Evolutionary conservation across 2,797 vertebrate genomes (phyloP), one percentile per base, ranked within the genome.

Genomic region (Molossus alvarezi): DNA sequence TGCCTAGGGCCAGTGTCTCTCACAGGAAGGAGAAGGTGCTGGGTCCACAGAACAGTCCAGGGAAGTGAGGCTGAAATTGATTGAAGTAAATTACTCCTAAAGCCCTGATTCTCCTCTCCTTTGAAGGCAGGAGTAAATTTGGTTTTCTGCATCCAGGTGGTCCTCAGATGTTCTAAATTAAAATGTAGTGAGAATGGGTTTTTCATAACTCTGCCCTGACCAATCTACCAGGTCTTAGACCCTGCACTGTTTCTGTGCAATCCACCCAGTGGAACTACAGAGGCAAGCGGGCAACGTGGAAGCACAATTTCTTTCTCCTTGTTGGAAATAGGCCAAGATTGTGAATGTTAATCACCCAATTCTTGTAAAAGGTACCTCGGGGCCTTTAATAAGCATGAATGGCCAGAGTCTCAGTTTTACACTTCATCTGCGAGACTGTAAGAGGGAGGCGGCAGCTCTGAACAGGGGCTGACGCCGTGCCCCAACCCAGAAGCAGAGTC

Each of bases 271-370:
- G 91, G 62, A 88, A 60, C 65, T 27, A 11, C 48, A 41, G 53
- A 45, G 37, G 2, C 37, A 58, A 37, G 27, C 48, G n/a, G 76
- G 89, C 58, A 41, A 13, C 3, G 23, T 14, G 13, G 58, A 85
- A 82, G 86, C 41, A 9, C 41, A 17, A 1, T 84, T 80, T 81
- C 93, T 95, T 75, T 48, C 86, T 83, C 76, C 23, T 21, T 29
- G 62, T 33, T 97, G 95, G 96, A 95, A 93, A 71, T 0, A 58
- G 71, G 86, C 95, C 96, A 97, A 87, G 67, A 95, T 5, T 84
- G 67, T 95, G 95, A 96, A 97, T 77, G 86, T 91, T 97, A 97
- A 97, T 97, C 86, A 79, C 94, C 91, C 97, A 93, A 58, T 95
- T 95, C 95, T 95, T 95, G 80, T 95, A 95, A 98, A 97, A 97